Conservation (phyloP, 2,797 vertebrate species). For the Nannoperca obscura region DNA sequence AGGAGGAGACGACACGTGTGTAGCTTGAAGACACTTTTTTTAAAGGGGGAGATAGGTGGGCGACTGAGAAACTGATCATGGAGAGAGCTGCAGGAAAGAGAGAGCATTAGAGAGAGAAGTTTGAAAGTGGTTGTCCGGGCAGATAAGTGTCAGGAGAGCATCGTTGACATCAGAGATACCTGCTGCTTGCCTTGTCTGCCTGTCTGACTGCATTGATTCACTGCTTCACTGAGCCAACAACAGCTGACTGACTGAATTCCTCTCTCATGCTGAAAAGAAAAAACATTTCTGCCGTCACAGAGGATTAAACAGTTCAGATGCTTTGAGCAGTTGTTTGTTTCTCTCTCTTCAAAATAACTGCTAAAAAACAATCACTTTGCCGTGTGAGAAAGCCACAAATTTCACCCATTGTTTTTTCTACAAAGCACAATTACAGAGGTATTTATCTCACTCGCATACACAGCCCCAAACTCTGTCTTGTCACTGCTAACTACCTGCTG, state of each 20-base stretch:
- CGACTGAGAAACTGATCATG: slow-evolving; percentile 31
- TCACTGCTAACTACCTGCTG: slow-evolving; percentile 74
- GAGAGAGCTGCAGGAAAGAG: slow-evolving; percentile 23
- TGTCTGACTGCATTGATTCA: slow-evolving; percentile 71
- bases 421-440: slow-evolving; percentile 36
- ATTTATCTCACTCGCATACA: slow-evolving; percentile 51
- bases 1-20: slow-evolving; percentile 41
- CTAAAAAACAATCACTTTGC: slow-evolving; percentile 39
- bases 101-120: slow-evolving; percentile 44
- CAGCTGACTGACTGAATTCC: slow-evolving; percentile 56
- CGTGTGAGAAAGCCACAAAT: slow-evolving; percentile 16
- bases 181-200: slow-evolving; percentile 65
- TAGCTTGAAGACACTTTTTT: slow-evolving; percentile 40
- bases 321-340: slow-evolving; percentile 32
- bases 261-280: slow-evolving; percentile 27
- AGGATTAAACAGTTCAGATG: slow-evolving; percentile 41
- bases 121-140: slow-evolving; percentile 65
- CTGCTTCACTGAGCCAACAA: slow-evolving; percentile 63
- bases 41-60: slow-evolving; percentile 9
- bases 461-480: slow-evolving; percentile 50
- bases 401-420: slow-evolving; percentile 23
- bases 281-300: neutral
- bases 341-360: slow-evolving; percentile 35
- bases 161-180: slow-evolving; percentile 67
- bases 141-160: slow-evolving; percentile 70